Evolutionary conservation across 2,797 vertebrate genomes (phyloP).

Genomic region (Ispidina picta): DNA sequence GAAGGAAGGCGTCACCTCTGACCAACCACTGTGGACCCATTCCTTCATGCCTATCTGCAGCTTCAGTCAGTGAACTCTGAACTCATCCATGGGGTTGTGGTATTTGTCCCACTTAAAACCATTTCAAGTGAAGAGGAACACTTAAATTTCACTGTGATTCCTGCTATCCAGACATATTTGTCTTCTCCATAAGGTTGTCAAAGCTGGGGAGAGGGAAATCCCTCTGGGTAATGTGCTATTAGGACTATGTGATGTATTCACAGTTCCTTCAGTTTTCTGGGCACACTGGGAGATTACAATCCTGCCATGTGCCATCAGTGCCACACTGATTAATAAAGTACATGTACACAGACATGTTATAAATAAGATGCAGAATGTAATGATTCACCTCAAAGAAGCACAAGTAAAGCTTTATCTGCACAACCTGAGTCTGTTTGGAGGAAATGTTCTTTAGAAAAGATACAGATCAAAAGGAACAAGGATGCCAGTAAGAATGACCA

Average conservation of each 20-base stretch:
- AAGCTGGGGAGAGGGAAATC: not conserved
- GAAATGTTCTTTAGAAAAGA: not conserved
- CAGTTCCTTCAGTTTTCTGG: not conserved
- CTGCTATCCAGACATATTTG: not conserved
- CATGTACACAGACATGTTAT: not conserved
- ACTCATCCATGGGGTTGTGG: not conserved
- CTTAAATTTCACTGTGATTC: not conserved
- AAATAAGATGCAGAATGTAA: not conserved
- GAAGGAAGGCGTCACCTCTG: not conserved
- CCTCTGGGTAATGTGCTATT: not conserved
- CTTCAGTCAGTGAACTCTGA: not conserved
- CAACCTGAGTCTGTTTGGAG: not conserved
- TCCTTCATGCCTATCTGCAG: not conserved
- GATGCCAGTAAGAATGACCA: not conserved
- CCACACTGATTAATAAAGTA: not conserved
- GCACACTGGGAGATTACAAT: not conserved
- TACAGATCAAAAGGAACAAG: not conserved
- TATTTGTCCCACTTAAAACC: not conserved
- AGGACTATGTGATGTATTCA: accelerated
- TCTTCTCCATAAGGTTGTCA: not conserved
- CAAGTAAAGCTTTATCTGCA: not conserved
- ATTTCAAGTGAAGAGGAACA: not conserved
- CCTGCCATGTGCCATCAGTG: not conserved
- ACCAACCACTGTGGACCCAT: accelerated
- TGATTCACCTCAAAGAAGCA: not conserved